phyloP scores from a whole-genome alignment of 2,888 invertebrate genomes.

The Drosophila pseudotalamancana region DNA sequence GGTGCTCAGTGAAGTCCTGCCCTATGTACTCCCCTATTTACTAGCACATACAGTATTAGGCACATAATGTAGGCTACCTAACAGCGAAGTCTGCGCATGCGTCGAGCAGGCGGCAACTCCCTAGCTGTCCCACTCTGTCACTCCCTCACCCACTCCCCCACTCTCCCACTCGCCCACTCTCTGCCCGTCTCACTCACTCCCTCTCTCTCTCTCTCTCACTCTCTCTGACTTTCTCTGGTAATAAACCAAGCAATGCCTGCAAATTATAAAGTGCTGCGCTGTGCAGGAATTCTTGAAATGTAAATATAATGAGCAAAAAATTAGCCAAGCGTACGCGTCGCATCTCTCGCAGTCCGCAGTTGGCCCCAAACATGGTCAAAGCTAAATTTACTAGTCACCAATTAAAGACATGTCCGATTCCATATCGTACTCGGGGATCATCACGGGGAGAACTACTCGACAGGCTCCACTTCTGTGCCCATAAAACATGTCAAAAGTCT shows the following conservation, averaged over 20 bases:
- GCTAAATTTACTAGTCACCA: constrained; percentile 77
- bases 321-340: constrained; percentile 58
- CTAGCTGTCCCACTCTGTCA: constrained; percentile 46
- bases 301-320: constrained; percentile 80
- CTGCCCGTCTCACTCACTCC: not conserved
- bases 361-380: constrained; percentile 68
- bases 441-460: constrained; percentile 48
- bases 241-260: constrained; percentile 66
- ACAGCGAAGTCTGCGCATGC: constrained; percentile 58
- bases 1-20: constrained; percentile 27
- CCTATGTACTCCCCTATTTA: constrained; percentile 42
- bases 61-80: constrained; percentile 76
- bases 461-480: constrained; percentile 57
- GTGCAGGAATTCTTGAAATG: constrained; percentile 73
- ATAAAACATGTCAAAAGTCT: constrained; percentile 69
- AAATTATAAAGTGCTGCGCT: constrained; percentile 72
- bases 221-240: constrained; percentile 35
- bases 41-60: constrained; percentile 51
- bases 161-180: constrained; percentile 9
- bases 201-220: not conserved
- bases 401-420: constrained; percentile 61
- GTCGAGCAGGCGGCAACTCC: constrained; percentile 31
- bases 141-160: constrained; percentile 4
- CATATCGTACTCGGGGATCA: constrained; percentile 8
- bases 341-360: constrained; percentile 29